Evolutionary conservation across 2,888 invertebrate genomes (phyloP).

Genomic region (Keiferia lycopersicella): DNA sequence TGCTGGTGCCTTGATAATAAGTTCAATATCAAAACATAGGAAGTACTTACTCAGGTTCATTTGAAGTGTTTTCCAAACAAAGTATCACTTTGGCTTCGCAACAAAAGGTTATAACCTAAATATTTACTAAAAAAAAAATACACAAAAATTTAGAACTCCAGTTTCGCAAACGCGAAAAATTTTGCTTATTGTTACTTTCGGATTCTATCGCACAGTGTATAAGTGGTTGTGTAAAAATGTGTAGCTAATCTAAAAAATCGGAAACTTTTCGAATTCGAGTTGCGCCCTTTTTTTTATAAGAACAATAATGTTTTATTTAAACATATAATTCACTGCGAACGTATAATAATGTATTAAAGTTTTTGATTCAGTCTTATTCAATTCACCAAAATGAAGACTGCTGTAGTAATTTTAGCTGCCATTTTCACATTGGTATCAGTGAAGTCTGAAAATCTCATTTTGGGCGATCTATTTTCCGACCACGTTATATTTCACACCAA

Average conservation of each 20-base stretch:
- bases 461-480: conserved; percentile 41
- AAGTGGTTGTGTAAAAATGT: too few relatives aligned
- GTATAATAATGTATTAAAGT: neutral
- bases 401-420: conserved; percentile 13
- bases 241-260: too few relatives aligned
- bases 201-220: too few relatives aligned
- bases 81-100: neutral
- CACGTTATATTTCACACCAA: conserved; percentile 42
- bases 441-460: conserved; percentile 47
- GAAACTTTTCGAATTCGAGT: too few relatives aligned
- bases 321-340: neutral
- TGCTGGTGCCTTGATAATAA: too few relatives aligned
- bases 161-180: too few relatives aligned
- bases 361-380: neutral
- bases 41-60: neutral
- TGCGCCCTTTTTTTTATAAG: too few relatives aligned
- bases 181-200: too few relatives aligned
- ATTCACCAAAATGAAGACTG: neutral
- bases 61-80: neutral
- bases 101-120: neutral
- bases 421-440: conserved; percentile 35
- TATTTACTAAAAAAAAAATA: neutral
- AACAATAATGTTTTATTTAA: neutral
- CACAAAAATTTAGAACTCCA: too few relatives aligned
- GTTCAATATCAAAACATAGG: too few relatives aligned